These are phyloP conservation scores for Brachionus sp. DNA, from an alignment of 1,140 invertebrate genomes.

Conservation along the genomic window DNA sequence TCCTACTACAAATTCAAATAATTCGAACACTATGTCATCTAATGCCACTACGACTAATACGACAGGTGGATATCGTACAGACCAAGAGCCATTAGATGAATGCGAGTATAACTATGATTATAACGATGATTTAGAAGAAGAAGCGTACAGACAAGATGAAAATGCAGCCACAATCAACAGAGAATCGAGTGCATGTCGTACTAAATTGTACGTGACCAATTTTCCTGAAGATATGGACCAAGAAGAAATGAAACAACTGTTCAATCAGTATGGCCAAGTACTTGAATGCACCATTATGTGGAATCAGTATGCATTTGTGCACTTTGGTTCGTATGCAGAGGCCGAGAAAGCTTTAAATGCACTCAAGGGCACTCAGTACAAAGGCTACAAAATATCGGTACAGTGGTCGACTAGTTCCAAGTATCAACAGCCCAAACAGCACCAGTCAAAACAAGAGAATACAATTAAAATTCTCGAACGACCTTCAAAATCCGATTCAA, in stretches of 20 bases:
- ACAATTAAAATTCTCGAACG: not conserved
- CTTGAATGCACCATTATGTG: slow-evolving; percentile 44
- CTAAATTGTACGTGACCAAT: slow-evolving; percentile 39
- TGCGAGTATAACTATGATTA: not conserved
- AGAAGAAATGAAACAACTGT: slow-evolving; percentile 45
- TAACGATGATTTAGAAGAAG: not conserved
- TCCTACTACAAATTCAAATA: not conserved
- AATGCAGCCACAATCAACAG: not conserved
- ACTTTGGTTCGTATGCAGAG: slow-evolving; percentile 40
- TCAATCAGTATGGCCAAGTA: slow-evolving; percentile 28
- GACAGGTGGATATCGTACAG: not conserved
- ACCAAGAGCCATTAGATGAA: not conserved
- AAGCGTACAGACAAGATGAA: not conserved
- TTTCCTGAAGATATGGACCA: slow-evolving; percentile 45
- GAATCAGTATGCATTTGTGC: slow-evolving; percentile 46
- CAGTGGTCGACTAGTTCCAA: slow-evolving; percentile 45
- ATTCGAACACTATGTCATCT: not conserved
- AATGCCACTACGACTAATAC: not conserved
- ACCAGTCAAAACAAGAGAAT: not conserved
- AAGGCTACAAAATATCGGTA: slow-evolving; percentile 36
- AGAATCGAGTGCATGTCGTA: not conserved
- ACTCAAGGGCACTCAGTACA: slow-evolving; percentile 24
- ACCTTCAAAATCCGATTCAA: not conserved
- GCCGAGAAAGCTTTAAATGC: slow-evolving; percentile 38
- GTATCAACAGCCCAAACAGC: slow-evolving; percentile 40